phyloP scores from a whole-genome alignment of 2,113 vertebrate species.

The Cromileptes altivelis region DNA sequence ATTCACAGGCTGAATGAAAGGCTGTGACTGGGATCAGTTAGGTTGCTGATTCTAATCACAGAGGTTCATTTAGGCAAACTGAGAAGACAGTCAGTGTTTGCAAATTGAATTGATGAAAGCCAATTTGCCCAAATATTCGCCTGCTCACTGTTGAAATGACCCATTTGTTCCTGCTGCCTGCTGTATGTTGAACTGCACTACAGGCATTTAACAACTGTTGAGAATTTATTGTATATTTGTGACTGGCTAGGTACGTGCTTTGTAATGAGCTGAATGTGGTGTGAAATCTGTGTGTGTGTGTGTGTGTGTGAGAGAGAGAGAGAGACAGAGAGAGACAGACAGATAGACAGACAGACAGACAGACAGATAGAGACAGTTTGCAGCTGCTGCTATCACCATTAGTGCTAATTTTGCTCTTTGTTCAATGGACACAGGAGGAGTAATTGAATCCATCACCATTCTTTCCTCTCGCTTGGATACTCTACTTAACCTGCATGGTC shows the following conservation, averaged over 20 bases:
- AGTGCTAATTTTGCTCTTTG: slow-evolving; percentile 69
- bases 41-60: slow-evolving; percentile 50
- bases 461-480: slow-evolving; percentile 17
- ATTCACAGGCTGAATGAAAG: slow-evolving; percentile 46
- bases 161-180: slow-evolving; percentile 1
- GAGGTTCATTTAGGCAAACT: slow-evolving; percentile 23
- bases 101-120: slow-evolving; percentile 35
- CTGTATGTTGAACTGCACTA: background rate
- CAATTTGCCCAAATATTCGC: slow-evolving; percentile 6
- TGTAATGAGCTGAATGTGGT: background rate
- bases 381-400: slow-evolving; percentile 49
- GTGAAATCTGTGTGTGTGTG: background rate
- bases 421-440: slow-evolving; percentile 58
- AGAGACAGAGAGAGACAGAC: no score
- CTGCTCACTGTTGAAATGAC: background rate
- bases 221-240: slow-evolving; percentile 9
- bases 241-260: background rate
- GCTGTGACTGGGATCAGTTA: slow-evolving; percentile 37
- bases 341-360: background rate
- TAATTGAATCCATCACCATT: slow-evolving; percentile 54
- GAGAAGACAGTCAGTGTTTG: background rate
- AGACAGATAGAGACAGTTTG: background rate
- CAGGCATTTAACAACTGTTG: background rate
- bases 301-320: background rate
- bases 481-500: slow-evolving; percentile 18